A percentile compares a stretch with the other conserved stretches of the same genome.
Evolutionary conservation across 2,797 vertebrate genomes (phyloP).

Genomic region (Streptopelia turtur): DNA sequence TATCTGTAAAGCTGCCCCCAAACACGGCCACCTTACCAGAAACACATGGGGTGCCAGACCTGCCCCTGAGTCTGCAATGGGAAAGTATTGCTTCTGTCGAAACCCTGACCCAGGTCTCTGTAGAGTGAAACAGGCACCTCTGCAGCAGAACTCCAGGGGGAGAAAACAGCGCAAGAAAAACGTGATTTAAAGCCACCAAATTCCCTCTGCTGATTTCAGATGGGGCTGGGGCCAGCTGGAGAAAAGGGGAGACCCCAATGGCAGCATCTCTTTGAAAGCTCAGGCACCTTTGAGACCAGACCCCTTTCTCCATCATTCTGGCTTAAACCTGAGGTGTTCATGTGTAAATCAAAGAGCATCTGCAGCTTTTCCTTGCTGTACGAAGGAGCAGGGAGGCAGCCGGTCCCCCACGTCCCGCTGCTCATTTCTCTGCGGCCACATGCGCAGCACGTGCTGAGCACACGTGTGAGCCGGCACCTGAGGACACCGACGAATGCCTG

Average conservation of each 20-base stretch:
- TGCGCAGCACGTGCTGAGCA: background rate
- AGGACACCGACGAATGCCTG: background rate
- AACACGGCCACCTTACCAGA: background rate
- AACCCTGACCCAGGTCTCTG: background rate
- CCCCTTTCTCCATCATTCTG: background rate
- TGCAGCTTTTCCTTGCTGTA: background rate
- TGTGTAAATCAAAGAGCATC: background rate
- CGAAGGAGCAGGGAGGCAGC: rapidly evolving
- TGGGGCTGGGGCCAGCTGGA: background rate
- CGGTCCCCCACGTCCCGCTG: rapidly evolving
- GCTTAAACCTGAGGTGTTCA: background rate
- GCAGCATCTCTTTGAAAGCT: background rate
- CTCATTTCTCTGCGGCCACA: background rate
- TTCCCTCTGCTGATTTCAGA: background rate
- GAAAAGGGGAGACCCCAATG: rapidly evolving
- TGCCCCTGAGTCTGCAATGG: background rate
- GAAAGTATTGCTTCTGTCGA: background rate
- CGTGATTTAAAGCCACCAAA: background rate
- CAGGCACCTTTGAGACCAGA: background rate
- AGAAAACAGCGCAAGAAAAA: background rate
- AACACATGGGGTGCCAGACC: background rate
- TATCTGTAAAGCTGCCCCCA: background rate
- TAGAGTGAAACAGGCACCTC: background rate
- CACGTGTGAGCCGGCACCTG: background rate
- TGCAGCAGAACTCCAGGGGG: background rate